Conservation (phyloP, 2,888 invertebrate species). For the Atethmia centrago region DNA sequence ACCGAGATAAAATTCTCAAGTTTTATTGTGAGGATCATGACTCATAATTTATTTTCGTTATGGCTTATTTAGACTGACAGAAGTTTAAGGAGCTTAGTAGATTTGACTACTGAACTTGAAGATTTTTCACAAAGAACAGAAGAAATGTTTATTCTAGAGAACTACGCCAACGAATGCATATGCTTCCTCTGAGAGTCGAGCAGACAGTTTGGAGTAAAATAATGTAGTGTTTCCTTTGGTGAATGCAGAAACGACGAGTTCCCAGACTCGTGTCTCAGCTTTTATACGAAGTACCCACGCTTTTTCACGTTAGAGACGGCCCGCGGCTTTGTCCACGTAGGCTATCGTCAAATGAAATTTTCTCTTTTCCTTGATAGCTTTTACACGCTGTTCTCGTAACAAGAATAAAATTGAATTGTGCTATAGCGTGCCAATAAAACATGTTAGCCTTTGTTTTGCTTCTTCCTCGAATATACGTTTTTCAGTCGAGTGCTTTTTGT, state of each 20-base stretch:
- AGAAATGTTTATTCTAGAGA: slow-evolving; percentile 22
- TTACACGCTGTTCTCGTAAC: slow-evolving; percentile 48
- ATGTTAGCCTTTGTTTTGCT: slow-evolving; percentile 56
- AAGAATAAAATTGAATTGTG: slow-evolving; percentile 52
- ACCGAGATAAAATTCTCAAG: slow-evolving; percentile 3
- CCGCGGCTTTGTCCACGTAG: slow-evolving; percentile 47
- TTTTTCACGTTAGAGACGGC: slow-evolving; percentile 38
- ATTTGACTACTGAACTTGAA: slow-evolving; percentile 3
- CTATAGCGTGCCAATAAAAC: slow-evolving; percentile 53
- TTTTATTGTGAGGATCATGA: slow-evolving; percentile 8
- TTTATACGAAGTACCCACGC: slow-evolving; percentile 28
- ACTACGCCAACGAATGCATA: slow-evolving; percentile 41
- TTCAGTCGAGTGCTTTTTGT: slow-evolving; percentile 34
- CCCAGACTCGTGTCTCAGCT: slow-evolving; percentile 43
- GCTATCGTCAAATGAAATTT: slow-evolving; percentile 50
- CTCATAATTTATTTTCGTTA: slow-evolving; percentile 3
- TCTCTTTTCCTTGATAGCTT: slow-evolving; percentile 50
- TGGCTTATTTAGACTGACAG: slow-evolving; percentile 6
- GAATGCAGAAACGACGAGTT: slow-evolving; percentile 47
- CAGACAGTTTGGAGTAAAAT: slow-evolving; percentile 43
- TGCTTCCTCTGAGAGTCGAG: slow-evolving; percentile 17
- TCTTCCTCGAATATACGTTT: slow-evolving; percentile 34
- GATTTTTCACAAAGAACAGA: neutral
- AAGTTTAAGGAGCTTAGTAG: neutral
- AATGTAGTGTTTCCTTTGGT: slow-evolving; percentile 53